Evolutionary conservation across 2,113 vertebrate genomes (phyloP).

Genomic region (Azemiops feae): DNA sequence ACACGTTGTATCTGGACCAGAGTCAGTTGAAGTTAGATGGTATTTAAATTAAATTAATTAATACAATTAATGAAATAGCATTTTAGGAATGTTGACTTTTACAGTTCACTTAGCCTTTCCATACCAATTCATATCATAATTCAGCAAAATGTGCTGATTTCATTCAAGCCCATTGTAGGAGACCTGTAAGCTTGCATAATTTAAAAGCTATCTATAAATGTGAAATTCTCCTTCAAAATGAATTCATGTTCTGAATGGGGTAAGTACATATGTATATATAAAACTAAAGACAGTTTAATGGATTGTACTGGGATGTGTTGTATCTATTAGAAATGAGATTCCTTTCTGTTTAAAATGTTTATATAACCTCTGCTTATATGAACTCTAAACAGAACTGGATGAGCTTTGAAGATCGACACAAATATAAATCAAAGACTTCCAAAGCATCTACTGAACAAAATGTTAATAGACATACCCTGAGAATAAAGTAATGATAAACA

Average conservation of each 20-base stretch:
- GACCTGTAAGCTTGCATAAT: not conserved
- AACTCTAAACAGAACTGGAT: not conserved
- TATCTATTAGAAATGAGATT: not conserved
- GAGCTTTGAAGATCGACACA: not conserved
- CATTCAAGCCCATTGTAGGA: not conserved
- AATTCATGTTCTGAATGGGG: not conserved
- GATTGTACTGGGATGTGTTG: not conserved
- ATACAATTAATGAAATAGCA: not conserved
- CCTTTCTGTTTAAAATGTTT: not conserved
- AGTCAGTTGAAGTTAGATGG: not conserved
- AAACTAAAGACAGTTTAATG: not conserved
- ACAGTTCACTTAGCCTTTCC: not conserved
- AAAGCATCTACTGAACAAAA: conserved; percentile 8
- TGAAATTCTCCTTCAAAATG: not conserved
- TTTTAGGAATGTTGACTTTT: not conserved
- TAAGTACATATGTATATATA: not conserved
- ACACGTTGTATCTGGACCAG: not conserved
- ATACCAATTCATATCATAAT: not conserved
- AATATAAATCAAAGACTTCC: not conserved
- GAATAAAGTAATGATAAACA: conserved; percentile 3
- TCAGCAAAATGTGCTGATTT: not conserved
- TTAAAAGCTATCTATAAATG: not conserved
- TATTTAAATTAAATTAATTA: not conserved
- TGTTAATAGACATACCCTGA: conserved; percentile 24
- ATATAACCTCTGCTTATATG: not conserved